Conservation (phyloP, 2,888 invertebrate species). For the Oxycera nigricornis region DNA sequence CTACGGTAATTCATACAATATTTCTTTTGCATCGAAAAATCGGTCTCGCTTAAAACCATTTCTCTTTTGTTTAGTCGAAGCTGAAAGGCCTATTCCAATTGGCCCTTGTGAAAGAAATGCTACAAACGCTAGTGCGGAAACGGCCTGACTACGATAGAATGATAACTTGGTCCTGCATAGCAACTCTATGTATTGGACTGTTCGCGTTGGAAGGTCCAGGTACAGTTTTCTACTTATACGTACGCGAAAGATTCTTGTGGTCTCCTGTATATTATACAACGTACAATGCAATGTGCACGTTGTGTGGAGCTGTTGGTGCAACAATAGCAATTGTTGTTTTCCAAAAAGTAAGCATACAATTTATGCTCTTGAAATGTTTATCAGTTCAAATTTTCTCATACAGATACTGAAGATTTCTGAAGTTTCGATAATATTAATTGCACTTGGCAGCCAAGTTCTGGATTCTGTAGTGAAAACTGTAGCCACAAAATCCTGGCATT, state of each 20-base stretch:
- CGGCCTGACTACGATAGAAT: constrained; percentile 42
- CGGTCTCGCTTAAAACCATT: not conserved
- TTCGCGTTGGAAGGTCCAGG: constrained; percentile 55
- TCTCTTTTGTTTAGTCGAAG: constrained; percentile 39
- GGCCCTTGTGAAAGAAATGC: constrained; percentile 40
- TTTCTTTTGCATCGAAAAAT: not conserved
- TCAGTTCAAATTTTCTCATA: not conserved
- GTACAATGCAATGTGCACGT: constrained; percentile 63
- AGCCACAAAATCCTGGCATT: constrained; percentile 49
- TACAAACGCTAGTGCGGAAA: constrained; percentile 43
- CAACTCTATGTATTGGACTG: constrained; percentile 46
- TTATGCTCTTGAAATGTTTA: constrained; percentile 57
- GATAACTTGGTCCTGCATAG: constrained; percentile 41
- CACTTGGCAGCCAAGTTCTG: constrained; percentile 24
- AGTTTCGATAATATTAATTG: constrained; percentile 38
- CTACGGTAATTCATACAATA: not conserved
- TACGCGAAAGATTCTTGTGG: constrained; percentile 59
- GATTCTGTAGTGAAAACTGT: constrained; percentile 39
- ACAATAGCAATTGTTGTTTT: constrained; percentile 67
- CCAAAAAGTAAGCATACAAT: constrained; percentile 63
- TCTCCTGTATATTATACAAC: constrained; percentile 57
- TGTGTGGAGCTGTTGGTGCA: constrained; percentile 67
- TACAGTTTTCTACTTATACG: constrained; percentile 65
- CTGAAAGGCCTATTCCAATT: constrained; percentile 43
- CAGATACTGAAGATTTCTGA: not conserved